These are phyloP conservation scores for Mechanitis messenoides DNA, from an alignment of 2,888 invertebrate species.

Conservation along the genomic window DNA sequence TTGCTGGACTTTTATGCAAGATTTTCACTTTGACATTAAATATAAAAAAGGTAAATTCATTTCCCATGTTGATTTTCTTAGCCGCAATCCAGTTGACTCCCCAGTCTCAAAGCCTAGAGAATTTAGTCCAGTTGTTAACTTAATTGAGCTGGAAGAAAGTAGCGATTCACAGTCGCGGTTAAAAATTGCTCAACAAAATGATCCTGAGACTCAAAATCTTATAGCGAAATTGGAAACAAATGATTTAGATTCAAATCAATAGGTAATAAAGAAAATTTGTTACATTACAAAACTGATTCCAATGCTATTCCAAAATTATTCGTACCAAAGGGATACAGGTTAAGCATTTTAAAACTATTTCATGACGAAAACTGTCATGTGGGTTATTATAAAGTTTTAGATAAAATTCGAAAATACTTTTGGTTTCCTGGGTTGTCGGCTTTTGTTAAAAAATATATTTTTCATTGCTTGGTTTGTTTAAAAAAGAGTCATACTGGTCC, in stretches of 20 bases:
- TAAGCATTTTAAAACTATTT: constrained; percentile 12
- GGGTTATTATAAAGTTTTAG: constrained; percentile 15
- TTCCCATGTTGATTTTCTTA: constrained; percentile 31
- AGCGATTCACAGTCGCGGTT: constrained; percentile 26
- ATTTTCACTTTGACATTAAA: constrained; percentile 30
- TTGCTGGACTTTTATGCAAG: too few species aligned
- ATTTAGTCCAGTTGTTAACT: constrained; percentile 2
- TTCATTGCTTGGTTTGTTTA: constrained; percentile 25
- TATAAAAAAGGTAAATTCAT: constrained; percentile 32
- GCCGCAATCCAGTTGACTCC: too few species aligned
- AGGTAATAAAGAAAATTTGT: background rate
- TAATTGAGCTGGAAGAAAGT: constrained; percentile 20
- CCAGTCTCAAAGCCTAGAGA: constrained; percentile 27
- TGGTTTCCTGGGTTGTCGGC: constrained; percentile 30
- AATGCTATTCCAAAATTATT: background rate
- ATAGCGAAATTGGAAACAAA: too few species aligned
- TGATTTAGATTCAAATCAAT: background rate
- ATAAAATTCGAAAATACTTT: constrained; percentile 29
- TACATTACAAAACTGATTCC: constrained; percentile 5
- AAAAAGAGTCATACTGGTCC: constrained; percentile 28
- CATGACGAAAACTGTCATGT: constrained; percentile 2
- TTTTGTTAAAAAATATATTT: constrained; percentile 27
- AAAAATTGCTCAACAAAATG: constrained; percentile 28
- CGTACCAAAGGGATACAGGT: constrained; percentile 14
- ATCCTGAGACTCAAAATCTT: constrained; percentile 29